Base-by-base conservation (phyloP, 1,140 invertebrate species). In the Microplitis mediator region DNA sequence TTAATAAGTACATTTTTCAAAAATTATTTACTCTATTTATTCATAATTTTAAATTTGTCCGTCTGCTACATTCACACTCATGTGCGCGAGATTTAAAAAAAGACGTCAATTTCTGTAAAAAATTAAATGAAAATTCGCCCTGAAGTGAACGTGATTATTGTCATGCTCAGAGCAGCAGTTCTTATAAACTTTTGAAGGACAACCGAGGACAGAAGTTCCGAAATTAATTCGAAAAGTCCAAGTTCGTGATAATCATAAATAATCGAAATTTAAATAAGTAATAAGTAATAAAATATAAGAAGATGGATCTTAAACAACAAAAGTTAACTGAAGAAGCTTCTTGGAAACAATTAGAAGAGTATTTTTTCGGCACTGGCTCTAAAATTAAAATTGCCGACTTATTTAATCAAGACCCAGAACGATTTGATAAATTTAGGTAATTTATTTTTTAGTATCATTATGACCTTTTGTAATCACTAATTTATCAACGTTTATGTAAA, bases 371-470 rank as follows among this genome's bases (percentile, higher is more conserved):
- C 8, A 91, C 92, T 78, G 91, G 89, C 8, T 83, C 89, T 3
- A 91, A 93, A 77, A 89, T 97, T 4, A 91, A 94, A 76, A 94
- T 97, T 77, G 89, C 89, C 72, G 87, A 94, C 75, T 82, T 97
- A 62, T 96, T 97, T 77, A 86, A 91, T 74, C 84, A 91, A 76
- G 93, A 97, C 88, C 82, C 91, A 0, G 85, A 92, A 45, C 89
- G 95, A 36, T 97, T 96, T 81, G 86, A 92, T 34, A 95, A 95
- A 82, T 94, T 91, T 85, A 95, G 93, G 95, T 96, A 88, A 79
- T 75, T 62, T 67, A 16, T 58, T 67, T 34, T 50, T 5, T 35
- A 13, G 79, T 78, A 85, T 82, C 83, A 84, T 84, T 3, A 6
- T 78, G 82, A 84, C 81, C 82, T 82, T 78, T 68, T 68, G 58